A percentile compares a stretch with the other conserved stretches of the same genome.
phyloP scores from a whole-genome alignment of 2,888 invertebrate genomes.

The Andrena marginata region DNA sequence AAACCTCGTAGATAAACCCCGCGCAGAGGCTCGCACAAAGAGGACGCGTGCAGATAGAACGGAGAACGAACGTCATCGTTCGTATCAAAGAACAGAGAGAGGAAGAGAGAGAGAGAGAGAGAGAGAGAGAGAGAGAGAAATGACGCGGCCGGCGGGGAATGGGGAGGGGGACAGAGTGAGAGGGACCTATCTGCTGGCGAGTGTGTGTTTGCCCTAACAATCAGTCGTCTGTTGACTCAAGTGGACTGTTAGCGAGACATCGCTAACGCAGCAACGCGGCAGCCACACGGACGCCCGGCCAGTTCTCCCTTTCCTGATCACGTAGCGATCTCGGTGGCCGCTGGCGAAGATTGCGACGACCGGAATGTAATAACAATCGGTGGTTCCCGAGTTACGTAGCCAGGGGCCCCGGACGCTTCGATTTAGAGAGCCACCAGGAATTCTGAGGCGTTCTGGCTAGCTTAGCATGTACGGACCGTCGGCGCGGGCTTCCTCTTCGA shows the following conservation, averaged over 20 bases:
- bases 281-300: slow-evolving; percentile 35
- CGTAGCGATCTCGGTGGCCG: slow-evolving; percentile 33
- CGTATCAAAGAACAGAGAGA: neutral
- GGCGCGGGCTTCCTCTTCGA: neutral
- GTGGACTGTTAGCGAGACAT: slow-evolving; percentile 78
- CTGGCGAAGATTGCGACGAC: slow-evolving; percentile 42
- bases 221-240: slow-evolving; percentile 78
- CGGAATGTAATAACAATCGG: slow-evolving; percentile 60
- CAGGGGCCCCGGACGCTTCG: slow-evolving; percentile 26
- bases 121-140: neutral
- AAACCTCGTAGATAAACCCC: slow-evolving; percentile 62
- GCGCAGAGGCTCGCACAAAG: slow-evolving; percentile 24
- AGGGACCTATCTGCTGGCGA: neutral
- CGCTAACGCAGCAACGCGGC: slow-evolving; percentile 67
- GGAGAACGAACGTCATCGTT: slow-evolving; percentile 23
- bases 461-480: neutral
- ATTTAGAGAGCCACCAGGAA: slow-evolving; percentile 44
- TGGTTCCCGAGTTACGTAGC: slow-evolving; percentile 33
- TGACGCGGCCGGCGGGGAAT: neutral
- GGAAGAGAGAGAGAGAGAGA: neutral
- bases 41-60: slow-evolving; percentile 25
- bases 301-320: slow-evolving; percentile 51
- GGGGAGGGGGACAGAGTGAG: neutral
- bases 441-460: slow-evolving; percentile 12
- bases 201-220: slow-evolving; percentile 76